Evolutionary conservation across 2,888 invertebrate genomes (phyloP).

Genomic region (Latrodectus elegans): DNA sequence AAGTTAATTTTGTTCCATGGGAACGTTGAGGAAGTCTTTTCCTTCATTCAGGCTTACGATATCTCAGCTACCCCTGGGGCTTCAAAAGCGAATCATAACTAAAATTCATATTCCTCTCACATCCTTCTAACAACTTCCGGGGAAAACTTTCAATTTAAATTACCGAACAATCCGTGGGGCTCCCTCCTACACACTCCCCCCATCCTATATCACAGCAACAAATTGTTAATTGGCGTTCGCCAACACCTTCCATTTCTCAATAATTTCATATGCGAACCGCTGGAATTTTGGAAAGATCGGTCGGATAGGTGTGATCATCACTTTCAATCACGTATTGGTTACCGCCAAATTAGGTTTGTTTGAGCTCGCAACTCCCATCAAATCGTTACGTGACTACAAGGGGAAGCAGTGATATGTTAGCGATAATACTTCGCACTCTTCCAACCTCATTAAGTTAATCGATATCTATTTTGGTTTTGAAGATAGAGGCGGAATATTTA

Average conservation of each 20-base stretch:
- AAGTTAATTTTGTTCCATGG: slow-evolving; percentile 13
- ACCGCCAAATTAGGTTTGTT: slow-evolving; percentile 43
- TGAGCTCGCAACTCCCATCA: slow-evolving; percentile 53
- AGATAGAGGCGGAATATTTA: no score
- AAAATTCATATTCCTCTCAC: slow-evolving; percentile 59
- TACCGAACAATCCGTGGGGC: slow-evolving; percentile 18
- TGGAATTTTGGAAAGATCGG: slow-evolving; percentile 31
- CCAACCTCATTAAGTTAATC: slow-evolving; percentile 19
- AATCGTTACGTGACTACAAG: slow-evolving; percentile 46
- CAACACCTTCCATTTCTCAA: slow-evolving; percentile 18
- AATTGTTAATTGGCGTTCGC: slow-evolving; percentile 32
- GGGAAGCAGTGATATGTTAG: slow-evolving; percentile 37
- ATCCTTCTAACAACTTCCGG: slow-evolving; percentile 26
- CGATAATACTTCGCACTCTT: slow-evolving; percentile 22
- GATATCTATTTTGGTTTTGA: slow-evolving; percentile 35
- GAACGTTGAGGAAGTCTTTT: not conserved
- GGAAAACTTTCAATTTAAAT: slow-evolving; percentile 65
- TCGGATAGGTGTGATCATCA: slow-evolving; percentile 33
- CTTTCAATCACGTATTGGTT: slow-evolving; percentile 67
- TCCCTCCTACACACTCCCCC: not conserved
- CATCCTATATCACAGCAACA: slow-evolving; percentile 13
- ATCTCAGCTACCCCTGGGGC: slow-evolving; percentile 18
- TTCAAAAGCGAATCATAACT: slow-evolving; percentile 18
- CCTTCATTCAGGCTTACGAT: not conserved
- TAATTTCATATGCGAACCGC: slow-evolving; percentile 34